Conservation (phyloP, 2,888 invertebrate species). For the Nymphalis c-album region DNA sequence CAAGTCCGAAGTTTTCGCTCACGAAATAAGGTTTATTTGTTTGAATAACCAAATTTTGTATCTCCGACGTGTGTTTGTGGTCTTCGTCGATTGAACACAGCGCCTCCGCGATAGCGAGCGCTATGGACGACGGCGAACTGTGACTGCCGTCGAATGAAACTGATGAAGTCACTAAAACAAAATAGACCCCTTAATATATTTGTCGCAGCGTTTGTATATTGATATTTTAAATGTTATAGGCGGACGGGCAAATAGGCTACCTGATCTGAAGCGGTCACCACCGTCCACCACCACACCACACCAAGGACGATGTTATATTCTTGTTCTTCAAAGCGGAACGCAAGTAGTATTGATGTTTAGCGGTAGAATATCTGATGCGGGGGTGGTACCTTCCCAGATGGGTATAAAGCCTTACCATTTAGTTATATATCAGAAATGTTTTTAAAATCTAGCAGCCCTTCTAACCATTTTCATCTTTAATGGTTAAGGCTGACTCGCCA, state of each 20-base stretch:
- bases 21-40: constrained; percentile 69
- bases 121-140: constrained; percentile 78
- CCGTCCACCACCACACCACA: no score
- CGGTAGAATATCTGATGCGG: no score
- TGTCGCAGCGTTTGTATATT: neutral
- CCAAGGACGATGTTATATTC: no score
- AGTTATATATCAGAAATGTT: no score
- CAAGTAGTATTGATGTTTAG: no score
- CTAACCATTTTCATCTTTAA: no score
- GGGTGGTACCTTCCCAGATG: no score
- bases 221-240: neutral
- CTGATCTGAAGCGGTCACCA: no score
- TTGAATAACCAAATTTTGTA: constrained; percentile 83
- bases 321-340: no score
- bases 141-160: constrained; percentile 69
- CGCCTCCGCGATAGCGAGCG: constrained; percentile 88
- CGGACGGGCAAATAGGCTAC: neutral
- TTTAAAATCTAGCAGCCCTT: no score
- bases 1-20: constrained; percentile 61
- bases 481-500: neutral
- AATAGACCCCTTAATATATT: neutral
- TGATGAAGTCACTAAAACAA: constrained; percentile 59
- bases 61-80: constrained; percentile 88
- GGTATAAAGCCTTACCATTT: no score
- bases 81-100: constrained; percentile 90